Percentiles rank a stretch among this genome's conserved stretches.
phyloP scores from a whole-genome alignment of 2,797 vertebrate genomes.

The Sebastes oblongus region DNA sequence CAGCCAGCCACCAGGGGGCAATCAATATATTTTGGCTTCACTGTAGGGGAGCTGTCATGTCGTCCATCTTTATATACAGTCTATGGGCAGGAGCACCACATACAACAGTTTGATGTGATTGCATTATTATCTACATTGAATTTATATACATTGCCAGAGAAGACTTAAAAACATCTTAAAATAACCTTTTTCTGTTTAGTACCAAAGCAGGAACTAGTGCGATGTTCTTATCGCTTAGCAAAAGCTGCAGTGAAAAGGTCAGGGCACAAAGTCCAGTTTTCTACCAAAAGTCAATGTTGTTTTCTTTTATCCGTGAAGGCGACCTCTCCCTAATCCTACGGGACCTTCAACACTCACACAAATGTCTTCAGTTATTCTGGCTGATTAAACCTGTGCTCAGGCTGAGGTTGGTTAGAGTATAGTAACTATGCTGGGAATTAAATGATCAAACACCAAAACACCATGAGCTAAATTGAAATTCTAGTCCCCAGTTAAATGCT shows the following conservation, averaged over 20 bases:
- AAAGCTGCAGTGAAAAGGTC: conserved; percentile 1
- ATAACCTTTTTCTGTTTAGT: not conserved
- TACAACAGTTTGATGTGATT: not conserved
- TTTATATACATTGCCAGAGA: not conserved
- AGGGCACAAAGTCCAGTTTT: not conserved
- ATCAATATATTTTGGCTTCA: too few relatives aligned
- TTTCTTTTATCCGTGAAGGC: not conserved
- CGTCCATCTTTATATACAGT: too few relatives aligned
- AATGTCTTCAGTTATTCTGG: not conserved
- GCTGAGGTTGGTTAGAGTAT: not conserved
- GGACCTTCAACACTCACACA: not conserved
- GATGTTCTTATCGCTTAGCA: not conserved
- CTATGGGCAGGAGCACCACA: not conserved
- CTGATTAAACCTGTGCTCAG: not conserved
- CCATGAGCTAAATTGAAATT: not conserved
- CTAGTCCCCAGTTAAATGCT: too few relatives aligned
- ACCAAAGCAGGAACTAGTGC: not conserved
- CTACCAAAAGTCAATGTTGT: conserved; percentile 4
- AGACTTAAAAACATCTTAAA: not conserved
- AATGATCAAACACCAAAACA: not conserved
- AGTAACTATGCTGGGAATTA: not conserved
- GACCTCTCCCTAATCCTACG: not conserved
- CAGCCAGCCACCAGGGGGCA: too few relatives aligned
- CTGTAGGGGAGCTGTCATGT: too few relatives aligned
- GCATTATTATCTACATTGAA: not conserved